Conservation (phyloP, 2,797 vertebrate species). For the Podarcis lilfordi region DNA sequence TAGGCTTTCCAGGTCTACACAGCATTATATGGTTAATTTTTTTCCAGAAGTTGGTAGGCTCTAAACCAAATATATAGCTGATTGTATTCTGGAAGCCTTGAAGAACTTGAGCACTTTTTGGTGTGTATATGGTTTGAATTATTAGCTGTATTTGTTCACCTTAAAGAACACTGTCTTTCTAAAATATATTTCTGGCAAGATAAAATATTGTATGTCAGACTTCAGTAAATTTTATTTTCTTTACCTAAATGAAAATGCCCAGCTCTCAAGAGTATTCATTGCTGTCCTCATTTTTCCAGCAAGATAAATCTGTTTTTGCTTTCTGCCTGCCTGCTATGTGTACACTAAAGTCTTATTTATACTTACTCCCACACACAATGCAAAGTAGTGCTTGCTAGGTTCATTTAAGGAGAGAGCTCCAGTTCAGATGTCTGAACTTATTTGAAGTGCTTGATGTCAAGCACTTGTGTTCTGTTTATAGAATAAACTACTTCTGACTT, state of each 20-base stretch:
- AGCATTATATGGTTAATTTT: not conserved
- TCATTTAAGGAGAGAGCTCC: slow-evolving; percentile 62
- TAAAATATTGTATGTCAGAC: not conserved
- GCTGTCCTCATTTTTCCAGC: slow-evolving; percentile 44
- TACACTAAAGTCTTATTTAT: slow-evolving; percentile 72
- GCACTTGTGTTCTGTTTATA: slow-evolving; percentile 62
- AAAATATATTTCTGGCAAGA: not conserved
- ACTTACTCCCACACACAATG: slow-evolving; percentile 60
- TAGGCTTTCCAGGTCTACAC: not conserved
- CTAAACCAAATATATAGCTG: not conserved
- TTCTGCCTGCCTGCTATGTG: slow-evolving; percentile 48
- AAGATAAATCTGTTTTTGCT: slow-evolving; percentile 60
- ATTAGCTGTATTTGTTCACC: not conserved
- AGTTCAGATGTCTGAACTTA: slow-evolving; percentile 59
- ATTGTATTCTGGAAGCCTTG: not conserved
- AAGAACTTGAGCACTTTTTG: not conserved
- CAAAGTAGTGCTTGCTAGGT: slow-evolving; percentile 42
- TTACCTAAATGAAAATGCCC: not conserved
- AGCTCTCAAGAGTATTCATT: slow-evolving; percentile 51
- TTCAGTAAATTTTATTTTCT: not conserved
- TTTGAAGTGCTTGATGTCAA: slow-evolving; percentile 53
- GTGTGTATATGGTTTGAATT: not conserved
- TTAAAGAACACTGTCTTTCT: not conserved
- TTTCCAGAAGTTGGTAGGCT: too few relatives aligned
- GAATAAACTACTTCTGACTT: slow-evolving; percentile 59